Percentiles rank a stretch among this genome's conserved stretches.
Conservation (phyloP, 2,888 invertebrate species). For the Drosophila fungiperda region DNA sequence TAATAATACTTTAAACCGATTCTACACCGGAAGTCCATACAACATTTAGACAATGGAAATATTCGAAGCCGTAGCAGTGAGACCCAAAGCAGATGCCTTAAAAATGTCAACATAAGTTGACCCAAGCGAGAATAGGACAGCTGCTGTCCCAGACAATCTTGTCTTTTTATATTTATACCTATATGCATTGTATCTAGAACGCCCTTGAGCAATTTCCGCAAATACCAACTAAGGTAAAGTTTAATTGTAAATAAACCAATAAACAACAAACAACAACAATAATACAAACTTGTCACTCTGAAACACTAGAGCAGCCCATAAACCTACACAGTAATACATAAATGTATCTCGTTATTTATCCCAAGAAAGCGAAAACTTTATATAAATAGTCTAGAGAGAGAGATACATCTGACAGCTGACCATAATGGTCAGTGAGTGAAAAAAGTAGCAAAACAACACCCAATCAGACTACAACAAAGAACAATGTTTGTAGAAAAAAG, state of each 20-base stretch:
- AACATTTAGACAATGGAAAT: constrained; percentile 2
- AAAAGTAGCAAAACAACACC: constrained; percentile 24
- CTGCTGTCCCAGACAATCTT: constrained; percentile 17
- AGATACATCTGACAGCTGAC: constrained; percentile 53
- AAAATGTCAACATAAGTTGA: constrained; percentile 69
- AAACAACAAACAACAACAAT: constrained; percentile 40
- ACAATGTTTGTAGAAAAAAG: constrained; percentile 40
- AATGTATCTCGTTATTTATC: constrained; percentile 17
- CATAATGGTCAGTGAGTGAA: constrained; percentile 56
- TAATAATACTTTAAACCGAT: not conserved
- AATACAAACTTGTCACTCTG: constrained; percentile 28
- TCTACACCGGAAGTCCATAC: constrained; percentile 9
- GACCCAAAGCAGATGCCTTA: constrained; percentile 28
- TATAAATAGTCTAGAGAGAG: constrained; percentile 12
- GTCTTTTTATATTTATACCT: constrained; percentile 1
- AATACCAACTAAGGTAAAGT: constrained; percentile 71
- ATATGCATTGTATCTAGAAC: constrained; percentile 42
- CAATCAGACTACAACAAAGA: constrained; percentile 36
- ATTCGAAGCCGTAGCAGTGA: constrained; percentile 5
- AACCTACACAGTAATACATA: constrained; percentile 53
- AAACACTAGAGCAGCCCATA: constrained; percentile 36
- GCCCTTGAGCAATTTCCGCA: constrained; percentile 74
- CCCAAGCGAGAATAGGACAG: constrained; percentile 17
- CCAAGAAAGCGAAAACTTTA: constrained; percentile 29
- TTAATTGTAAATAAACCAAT: constrained; percentile 60